Evolutionary conservation across 1,140 invertebrate genomes (phyloP).

Genomic region (Dendrolimus kikuchii): DNA sequence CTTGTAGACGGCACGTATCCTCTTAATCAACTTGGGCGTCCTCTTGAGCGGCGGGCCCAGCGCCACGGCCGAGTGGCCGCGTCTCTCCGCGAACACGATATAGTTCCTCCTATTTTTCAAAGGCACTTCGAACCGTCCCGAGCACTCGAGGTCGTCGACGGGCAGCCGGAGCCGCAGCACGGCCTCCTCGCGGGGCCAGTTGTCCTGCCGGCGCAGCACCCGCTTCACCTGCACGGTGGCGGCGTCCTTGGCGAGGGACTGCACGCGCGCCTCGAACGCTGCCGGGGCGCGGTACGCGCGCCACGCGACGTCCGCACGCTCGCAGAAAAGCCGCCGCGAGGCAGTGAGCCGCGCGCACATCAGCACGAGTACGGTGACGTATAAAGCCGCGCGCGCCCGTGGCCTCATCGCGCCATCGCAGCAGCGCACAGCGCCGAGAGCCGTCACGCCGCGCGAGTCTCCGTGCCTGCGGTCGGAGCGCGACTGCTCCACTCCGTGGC

Average conservation of each 20-base stretch:
- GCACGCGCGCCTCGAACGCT: slow-evolving; percentile 62
- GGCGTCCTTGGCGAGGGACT: slow-evolving; percentile 49
- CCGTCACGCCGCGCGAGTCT: slow-evolving; percentile 35
- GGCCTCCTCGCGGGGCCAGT: slow-evolving; percentile 56
- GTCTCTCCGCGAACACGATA: slow-evolving; percentile 64
- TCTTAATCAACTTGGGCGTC: slow-evolving; percentile 50
- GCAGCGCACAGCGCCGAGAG: slow-evolving; percentile 27
- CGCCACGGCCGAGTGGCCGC: slow-evolving; percentile 54
- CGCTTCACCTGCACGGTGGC: slow-evolving; percentile 55
- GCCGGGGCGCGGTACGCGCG: slow-evolving; percentile 60
- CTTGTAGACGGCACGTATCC: slow-evolving; percentile 62
- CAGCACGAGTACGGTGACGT: slow-evolving; percentile 54
- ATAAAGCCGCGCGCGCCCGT: slow-evolving; percentile 56
- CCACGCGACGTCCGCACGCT: slow-evolving; percentile 65
- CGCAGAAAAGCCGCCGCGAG: slow-evolving; percentile 62
- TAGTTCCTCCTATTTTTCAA: slow-evolving; percentile 58
- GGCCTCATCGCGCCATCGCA: slow-evolving; percentile 63
- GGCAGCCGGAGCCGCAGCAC: slow-evolving; percentile 51
- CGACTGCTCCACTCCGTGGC: slow-evolving; percentile 28
- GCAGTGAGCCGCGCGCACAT: slow-evolving; percentile 38
- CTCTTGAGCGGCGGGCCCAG: slow-evolving; percentile 56
- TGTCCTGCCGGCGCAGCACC: slow-evolving; percentile 47
- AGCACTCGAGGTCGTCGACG: slow-evolving; percentile 40
- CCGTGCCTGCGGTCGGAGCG: slow-evolving; percentile 51
- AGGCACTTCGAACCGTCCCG: slow-evolving; percentile 62